Base-by-base conservation (phyloP, 2,888 invertebrate species). In the Drosophila nigritarsus region DNA sequence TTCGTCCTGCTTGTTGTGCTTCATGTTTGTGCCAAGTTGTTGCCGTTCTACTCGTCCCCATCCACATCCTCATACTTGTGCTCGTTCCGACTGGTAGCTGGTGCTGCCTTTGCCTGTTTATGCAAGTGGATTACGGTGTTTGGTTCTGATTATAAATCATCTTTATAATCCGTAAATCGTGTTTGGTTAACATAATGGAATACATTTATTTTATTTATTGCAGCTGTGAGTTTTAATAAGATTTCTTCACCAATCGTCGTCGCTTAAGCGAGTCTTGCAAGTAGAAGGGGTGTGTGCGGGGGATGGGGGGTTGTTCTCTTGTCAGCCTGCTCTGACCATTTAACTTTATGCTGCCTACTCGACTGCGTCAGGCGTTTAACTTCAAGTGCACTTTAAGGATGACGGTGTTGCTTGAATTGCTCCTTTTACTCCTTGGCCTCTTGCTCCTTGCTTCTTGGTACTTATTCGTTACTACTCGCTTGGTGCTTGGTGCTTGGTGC, bases 91-190 rank as follows among this genome's bases (percentile, higher is more conserved):
- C 27, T 45, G 58, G 50, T 13, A 49, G 56, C 18, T 63, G 61
- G 32, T 56, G 62, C 40, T 60, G 75, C 64, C 75, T 54, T 61
- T 78, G 76, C 76, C 88, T 89, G 90, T 87, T 87, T 89, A 89
- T 89, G 87, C 89, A 89, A 89, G 87, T 89, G 87, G 90, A 90
- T 87, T 87, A 87, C 82, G 89, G 90, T 90, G 89, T 87, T 87
- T 90, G 87, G 89, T 75, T 89, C 85, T 87, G 88, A 89, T 90
- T 88, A 88, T 88, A 88, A 88, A 88, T 88, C 88, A 88, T 88
- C 89, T 90, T 90, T 89, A 90, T 88, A 88, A 88, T 88, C 89
- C 87, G 87, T 87, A 90, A 90, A 88, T 88, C 90, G 88, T 88
- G 88, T 87, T 87, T 87, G 89, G 89, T 84, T 89, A 90, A 87